Percentiles rank a stretch among this genome's conserved stretches.
These are phyloP conservation scores for Andrena cerasifolii DNA, from an alignment of 1,140 invertebrate genomes.

Conservation along the genomic window DNA sequence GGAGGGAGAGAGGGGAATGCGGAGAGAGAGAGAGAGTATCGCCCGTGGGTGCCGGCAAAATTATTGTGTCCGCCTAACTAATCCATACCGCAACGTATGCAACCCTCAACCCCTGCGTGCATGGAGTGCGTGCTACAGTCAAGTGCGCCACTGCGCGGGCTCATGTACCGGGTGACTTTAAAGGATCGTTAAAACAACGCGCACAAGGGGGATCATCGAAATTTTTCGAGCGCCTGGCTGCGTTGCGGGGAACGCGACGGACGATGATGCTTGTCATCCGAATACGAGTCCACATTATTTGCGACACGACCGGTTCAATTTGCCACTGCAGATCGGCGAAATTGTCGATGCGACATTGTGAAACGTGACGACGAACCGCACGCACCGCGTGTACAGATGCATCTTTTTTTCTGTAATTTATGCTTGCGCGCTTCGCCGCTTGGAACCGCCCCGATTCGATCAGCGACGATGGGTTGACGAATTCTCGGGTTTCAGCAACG, in stretches of 20 bases:
- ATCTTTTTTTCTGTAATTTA: conserved; percentile 24
- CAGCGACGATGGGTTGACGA: background rate
- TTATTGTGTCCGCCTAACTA: conserved; percentile 80
- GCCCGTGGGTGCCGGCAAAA: conserved; percentile 70
- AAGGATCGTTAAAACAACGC: conserved; percentile 55
- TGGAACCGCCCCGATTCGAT: background rate
- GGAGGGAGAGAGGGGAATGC: background rate
- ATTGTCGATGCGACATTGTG: background rate
- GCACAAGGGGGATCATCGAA: conserved; percentile 36
- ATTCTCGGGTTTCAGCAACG: too few relatives aligned
- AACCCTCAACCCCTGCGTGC: conserved; percentile 73
- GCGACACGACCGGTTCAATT: background rate
- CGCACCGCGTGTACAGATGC: background rate
- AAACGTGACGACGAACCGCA: conserved; percentile 13
- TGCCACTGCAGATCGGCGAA: background rate
- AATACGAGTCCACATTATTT: background rate
- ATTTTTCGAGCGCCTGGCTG: conserved; percentile 28
- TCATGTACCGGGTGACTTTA: conserved; percentile 70
- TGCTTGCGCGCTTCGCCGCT: background rate
- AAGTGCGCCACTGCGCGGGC: conserved; percentile 76
- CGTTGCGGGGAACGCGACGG: conserved; percentile 14
- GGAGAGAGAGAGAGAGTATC: conserved; percentile 43
- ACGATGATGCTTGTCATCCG: conserved; percentile 30
- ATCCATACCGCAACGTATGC: conserved; percentile 79
- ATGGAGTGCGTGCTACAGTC: conserved; percentile 77